Evolutionary conservation across 2,888 invertebrate genomes (phyloP).

Genomic region (Hemithea aestivaria): DNA sequence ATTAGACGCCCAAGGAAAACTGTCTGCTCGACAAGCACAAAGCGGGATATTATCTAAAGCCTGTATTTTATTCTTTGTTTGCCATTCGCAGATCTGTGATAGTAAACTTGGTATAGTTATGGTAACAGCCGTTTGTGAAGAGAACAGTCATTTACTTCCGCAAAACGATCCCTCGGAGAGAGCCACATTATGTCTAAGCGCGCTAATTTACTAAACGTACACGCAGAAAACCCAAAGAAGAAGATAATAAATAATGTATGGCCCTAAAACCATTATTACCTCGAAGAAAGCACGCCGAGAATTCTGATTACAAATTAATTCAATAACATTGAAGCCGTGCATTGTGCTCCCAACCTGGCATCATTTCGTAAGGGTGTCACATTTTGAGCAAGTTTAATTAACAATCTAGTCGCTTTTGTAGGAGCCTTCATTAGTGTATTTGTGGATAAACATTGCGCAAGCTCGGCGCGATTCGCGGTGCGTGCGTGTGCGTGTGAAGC

Average conservation of each 20-base stretch:
- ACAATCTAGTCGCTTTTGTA: conserved; percentile 78
- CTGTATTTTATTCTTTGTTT: conserved; percentile 6
- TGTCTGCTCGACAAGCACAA: conserved; percentile 16
- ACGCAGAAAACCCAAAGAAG: conserved; percentile 25
- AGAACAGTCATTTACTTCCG: conserved; percentile 16
- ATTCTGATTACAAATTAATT: conserved; percentile 78
- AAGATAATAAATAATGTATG: conserved; percentile 31
- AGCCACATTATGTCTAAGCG: conserved; percentile 14
- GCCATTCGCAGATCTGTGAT: conserved; percentile 2
- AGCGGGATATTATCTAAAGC: conserved; percentile 5
- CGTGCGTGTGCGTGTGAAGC: conserved; percentile 53
- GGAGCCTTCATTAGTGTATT: conserved; percentile 79
- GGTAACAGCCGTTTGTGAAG: conserved; percentile 6
- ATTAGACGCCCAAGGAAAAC: conserved; percentile 26
- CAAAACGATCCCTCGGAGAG: conserved; percentile 15
- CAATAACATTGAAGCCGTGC: conserved; percentile 75
- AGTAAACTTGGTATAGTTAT: conserved; percentile 3
- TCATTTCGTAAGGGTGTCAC: conserved; percentile 78
- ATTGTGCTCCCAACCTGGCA: conserved; percentile 67
- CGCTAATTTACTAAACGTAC: conserved; percentile 20
- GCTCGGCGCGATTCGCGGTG: conserved; percentile 48
- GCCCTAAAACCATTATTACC: conserved; percentile 55
- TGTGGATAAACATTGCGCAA: conserved; percentile 76
- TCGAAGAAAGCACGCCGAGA: conserved; percentile 67
- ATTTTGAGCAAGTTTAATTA: conserved; percentile 79